phyloP scores from a whole-genome alignment of 2,113 vertebrate species.

The Cephalopholis sonnerati region DNA sequence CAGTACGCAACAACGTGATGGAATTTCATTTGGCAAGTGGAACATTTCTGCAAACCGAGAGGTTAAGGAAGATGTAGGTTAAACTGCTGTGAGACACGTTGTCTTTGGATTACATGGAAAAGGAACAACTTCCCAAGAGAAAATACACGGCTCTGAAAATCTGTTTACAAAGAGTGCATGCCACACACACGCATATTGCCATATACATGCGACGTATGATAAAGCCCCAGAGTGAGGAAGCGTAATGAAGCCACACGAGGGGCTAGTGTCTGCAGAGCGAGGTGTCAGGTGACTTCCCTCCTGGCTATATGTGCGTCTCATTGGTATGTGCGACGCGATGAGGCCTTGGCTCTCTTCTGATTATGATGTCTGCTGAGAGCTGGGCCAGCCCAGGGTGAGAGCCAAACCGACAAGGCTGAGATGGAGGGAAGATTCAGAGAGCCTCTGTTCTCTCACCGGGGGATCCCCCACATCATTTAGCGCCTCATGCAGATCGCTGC shows the following conservation, averaged over 20 bases:
- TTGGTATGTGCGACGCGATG: constrained; percentile 55
- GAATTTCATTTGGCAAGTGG: constrained; percentile 42
- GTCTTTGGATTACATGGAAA: constrained; percentile 23
- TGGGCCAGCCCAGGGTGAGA: constrained; percentile 65
- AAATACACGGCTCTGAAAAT: not conserved
- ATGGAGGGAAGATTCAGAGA: constrained; percentile 62
- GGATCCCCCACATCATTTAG: constrained; percentile 72
- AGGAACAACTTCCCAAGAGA: constrained; percentile 10
- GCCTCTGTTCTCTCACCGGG: constrained; percentile 69
- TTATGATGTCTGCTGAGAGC: constrained; percentile 63
- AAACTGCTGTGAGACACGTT: constrained; percentile 36
- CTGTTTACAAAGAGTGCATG: not conserved
- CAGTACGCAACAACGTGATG: not conserved
- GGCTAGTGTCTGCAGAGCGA: constrained; percentile 29
- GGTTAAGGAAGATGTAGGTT: constrained; percentile 41
- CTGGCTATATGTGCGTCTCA: constrained; percentile 54
- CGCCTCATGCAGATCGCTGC: constrained; percentile 71
- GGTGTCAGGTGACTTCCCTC: constrained; percentile 62
- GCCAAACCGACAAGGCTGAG: constrained; percentile 54
- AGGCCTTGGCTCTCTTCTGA: constrained; percentile 61
- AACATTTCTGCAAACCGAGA: constrained; percentile 12
- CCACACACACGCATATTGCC: not conserved
- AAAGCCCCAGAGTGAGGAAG: constrained; percentile 26
- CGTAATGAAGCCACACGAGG: constrained; percentile 29
- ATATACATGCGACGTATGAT: not conserved